Base-by-base conservation (phyloP, 2,113 vertebrate species). In the Psittacula cyanocephala region DNA sequence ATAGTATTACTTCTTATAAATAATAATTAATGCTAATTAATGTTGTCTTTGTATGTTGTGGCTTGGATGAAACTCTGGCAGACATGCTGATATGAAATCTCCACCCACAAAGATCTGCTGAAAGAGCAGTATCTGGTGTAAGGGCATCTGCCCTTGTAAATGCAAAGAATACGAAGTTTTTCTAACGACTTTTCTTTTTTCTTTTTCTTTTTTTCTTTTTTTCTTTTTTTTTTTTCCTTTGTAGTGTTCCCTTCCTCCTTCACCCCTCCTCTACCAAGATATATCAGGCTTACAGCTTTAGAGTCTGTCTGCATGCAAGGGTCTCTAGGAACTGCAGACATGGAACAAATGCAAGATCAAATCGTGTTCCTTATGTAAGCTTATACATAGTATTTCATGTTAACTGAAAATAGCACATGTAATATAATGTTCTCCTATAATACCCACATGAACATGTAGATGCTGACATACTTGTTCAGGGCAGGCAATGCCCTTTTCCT, bases 21-120 rank as follows among this genome's bases (percentile, higher is more conserved):
- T 96, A 97, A 89, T 92, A 97, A 97, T 96, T 94, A 96, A 94
- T 96, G 89, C 69, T 95, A 97, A 97, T 96, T 89, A 81, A 75
- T 87, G 92, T 95, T 97, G 95, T 92, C 86, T 96, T 65, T 93
- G 1, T 93, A 7, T 88, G 93, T 86, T 95, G 93, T 94, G 91
- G 92, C 94, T 96, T 95, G 96, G 94, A 94, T 96, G 96, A 97
- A 97, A 96, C 95, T 93, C 62, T 92, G 60, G 27, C 94, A 95
- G 84, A 89, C 85, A 68, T 14, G 64, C 79, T 89, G 91, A 96
- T 92, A 96, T 53, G 69, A 77, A 93, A 92, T 92, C 92, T 93
- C 95, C 95, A 85, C 92, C 96, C 96, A 95, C 95, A 93, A 86
- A 77, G 88, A 91, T 95, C 91, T 95, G 94, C 95, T 96, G 94